Percentiles rank a stretch among this genome's conserved stretches.
Evolutionary conservation across 1,140 invertebrate species (phyloP).

Genomic region (Nasonia vitripennis): DNA sequence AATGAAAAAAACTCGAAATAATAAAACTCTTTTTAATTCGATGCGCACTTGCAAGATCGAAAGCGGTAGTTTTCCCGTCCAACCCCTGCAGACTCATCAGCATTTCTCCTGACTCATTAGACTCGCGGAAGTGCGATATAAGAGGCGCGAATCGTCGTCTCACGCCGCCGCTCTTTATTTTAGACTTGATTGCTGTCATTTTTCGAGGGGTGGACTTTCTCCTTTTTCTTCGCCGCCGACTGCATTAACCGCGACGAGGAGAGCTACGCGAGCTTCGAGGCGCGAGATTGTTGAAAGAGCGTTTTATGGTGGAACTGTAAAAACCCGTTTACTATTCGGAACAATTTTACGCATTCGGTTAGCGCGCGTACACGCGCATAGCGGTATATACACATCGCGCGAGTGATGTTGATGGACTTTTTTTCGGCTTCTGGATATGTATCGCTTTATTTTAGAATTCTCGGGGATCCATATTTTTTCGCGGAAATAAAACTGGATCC

Average conservation of each 20-base stretch:
- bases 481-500: background rate
- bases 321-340: no score
- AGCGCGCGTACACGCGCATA: no score
- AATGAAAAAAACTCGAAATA: background rate
- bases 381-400: no score
- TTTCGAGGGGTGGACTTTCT: background rate
- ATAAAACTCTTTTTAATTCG: background rate
- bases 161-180: background rate
- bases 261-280: no score
- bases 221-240: background rate
- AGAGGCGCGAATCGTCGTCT: background rate
- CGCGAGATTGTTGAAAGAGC: no score
- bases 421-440: background rate
- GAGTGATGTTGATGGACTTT: no score
- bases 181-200: no score
- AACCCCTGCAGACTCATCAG: background rate
- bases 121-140: background rate
- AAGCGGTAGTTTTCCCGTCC: background rate
- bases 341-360: no score
- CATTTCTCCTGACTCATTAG: background rate
- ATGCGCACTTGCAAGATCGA: background rate
- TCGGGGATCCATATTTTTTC: background rate
- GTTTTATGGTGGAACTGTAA: no score
- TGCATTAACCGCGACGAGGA: background rate
- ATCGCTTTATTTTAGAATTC: background rate